Base-by-base conservation (phyloP, 2,888 invertebrate genomes). In the Luperina nickerlii region DNA sequence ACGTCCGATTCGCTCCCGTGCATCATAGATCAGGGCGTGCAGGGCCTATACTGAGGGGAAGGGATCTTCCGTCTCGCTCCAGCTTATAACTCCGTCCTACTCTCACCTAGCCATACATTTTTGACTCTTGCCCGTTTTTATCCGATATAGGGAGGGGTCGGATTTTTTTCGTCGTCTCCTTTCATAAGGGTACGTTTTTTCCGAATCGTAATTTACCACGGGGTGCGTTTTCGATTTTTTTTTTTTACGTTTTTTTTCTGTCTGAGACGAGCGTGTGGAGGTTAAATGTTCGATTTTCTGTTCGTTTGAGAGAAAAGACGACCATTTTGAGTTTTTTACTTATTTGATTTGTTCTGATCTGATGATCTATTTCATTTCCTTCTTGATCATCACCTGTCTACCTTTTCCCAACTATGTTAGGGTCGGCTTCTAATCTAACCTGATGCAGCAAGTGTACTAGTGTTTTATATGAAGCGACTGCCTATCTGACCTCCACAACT, bases 81-180 rank as follows among this genome's bases (percentile, higher is more conserved):
- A 71, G 54, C 89, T 0, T 42, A 76, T 85, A 82, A 24, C 57
- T 7, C 77, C 62, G 71, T 92, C 90, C 72, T 83, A 74, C 71
- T 91, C 89, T 69, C 69, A 71, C 85, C 87, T 89, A 87, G 91
- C 89, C 91, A 90, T 90, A 90, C 87, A 82, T 62, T 84, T 69
- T 85, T 54, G 76, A 74, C 72, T 68, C 38, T 60, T 71, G 67
- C 71, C 45, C 62, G 74, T 48, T 82, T 76, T 78, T 79, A 69
- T 51, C 38, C 24, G 42, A 15, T 62, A 57, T 11, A 65, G 79
- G 87, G 87, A 75, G 77, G 87, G 84, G 66, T 77, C 72, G 63
- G 0, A 38, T 70, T 76, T 84, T 84, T 85, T 85, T 77, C n/a
- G 18, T 38, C 48, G 27, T 65, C n/a, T 76, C 48, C 8, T 32